A percentile compares a stretch with the other conserved stretches of the same genome.
phyloP scores from a whole-genome alignment of 2,888 invertebrate species.

The Cantharis rufa region DNA sequence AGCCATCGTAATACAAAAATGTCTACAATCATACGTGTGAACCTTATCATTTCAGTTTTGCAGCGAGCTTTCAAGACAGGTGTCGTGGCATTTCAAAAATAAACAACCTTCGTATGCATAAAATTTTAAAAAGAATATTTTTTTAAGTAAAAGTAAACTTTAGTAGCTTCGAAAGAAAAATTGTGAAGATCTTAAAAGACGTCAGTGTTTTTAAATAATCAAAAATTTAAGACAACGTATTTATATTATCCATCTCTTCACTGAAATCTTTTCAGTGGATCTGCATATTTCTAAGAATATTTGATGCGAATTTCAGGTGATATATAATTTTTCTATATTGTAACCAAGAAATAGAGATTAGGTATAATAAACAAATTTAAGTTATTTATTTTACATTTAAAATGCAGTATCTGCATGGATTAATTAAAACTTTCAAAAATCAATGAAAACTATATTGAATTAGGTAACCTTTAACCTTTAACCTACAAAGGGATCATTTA shows the following conservation, averaged over 20 bases:
- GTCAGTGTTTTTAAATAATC: background rate
- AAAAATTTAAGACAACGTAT: background rate
- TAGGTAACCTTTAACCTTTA: too few relatives aligned
- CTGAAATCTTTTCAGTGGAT: background rate
- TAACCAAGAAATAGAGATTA: too few relatives aligned
- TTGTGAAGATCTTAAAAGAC: background rate
- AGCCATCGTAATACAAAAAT: too few relatives aligned
- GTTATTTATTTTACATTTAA: background rate
- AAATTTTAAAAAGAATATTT: background rate
- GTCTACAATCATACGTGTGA: too few relatives aligned
- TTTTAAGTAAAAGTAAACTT: background rate
- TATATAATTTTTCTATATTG: too few relatives aligned
- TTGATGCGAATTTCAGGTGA: background rate
- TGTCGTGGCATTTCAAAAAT: too few relatives aligned
- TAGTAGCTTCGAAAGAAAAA: background rate
- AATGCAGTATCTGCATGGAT: background rate
- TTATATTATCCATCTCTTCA: background rate
- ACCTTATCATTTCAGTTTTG: too few relatives aligned
- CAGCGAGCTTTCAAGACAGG: too few relatives aligned
- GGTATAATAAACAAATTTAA: too few relatives aligned
- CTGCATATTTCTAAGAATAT: background rate
- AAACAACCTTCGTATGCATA: too few relatives aligned
- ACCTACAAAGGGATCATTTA: background rate
- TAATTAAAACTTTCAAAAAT: background rate
- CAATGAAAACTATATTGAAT: background rate